Percentiles rank a stretch among this genome's conserved stretches.
Conservation (phyloP, 2,888 invertebrate genomes). For the Hydraecia micacea region DNA sequence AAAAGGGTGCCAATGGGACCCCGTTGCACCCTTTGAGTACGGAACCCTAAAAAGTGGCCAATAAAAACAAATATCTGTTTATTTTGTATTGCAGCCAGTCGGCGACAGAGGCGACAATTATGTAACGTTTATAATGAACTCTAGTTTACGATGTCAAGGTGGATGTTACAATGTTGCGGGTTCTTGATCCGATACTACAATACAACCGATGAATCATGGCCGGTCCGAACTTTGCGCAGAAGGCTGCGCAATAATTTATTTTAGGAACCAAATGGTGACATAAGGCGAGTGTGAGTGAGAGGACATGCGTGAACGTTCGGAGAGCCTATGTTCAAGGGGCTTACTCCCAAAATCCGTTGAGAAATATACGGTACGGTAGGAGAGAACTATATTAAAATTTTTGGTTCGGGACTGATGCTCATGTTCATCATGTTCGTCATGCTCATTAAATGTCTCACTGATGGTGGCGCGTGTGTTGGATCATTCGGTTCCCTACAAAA, state of each 20-base stretch:
- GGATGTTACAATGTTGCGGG: constrained; percentile 69
- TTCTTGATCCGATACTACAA: constrained; percentile 52
- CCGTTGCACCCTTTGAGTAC: neutral
- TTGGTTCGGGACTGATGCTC: no score
- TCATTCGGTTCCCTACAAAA: no score
- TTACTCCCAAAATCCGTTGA: no score
- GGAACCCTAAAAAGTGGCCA: neutral
- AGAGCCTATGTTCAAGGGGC: no score
- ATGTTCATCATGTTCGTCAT: no score
- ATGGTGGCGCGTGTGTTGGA: no score
- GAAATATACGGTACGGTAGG: no score
- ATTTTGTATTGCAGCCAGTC: constrained; percentile 11
- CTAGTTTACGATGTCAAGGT: constrained; percentile 76
- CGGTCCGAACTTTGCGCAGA: neutral
- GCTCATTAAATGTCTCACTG: no score
- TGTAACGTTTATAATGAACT: constrained; percentile 58
- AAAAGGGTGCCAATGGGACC: neutral
- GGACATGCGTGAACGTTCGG: neutral
- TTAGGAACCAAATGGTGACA: neutral
- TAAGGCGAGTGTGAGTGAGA: neutral
- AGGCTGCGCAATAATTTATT: neutral
- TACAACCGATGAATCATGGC: neutral
- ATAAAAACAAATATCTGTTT: neutral
- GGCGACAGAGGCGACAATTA: constrained; percentile 53
- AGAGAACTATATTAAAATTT: no score